Evolutionary conservation across 2,113 vertebrate species (phyloP), one percentile per base, ranked within the genome.

Genomic region (Tychaedon coryphoeus): DNA sequence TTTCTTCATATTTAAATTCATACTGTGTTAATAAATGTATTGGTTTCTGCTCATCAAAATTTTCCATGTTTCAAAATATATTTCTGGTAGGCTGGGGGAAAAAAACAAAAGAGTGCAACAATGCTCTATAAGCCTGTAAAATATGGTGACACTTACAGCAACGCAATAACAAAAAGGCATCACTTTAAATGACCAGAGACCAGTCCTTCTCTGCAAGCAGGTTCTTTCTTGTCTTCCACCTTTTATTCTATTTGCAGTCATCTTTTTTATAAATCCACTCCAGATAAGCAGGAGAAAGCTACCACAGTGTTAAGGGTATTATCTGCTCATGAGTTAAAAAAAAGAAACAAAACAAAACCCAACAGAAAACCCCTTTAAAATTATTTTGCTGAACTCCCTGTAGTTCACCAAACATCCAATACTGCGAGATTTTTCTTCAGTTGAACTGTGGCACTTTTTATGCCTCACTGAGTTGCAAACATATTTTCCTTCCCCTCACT

Each of bases 271-370:
- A 70, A 34, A 38, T 38, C 12, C 11, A 12, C n/a, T 36, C 12
- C 24, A 45, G 22, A 53, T 53, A 10, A 80, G 48, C 8, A 92
- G 36, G 31, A 88, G 28, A 89, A 91, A 81, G n/a, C 14, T 92
- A 58, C 3, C 45, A 43, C n/a, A 80, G 12, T 12, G 10, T 69
- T 76, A 86, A 74, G 7, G 14, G 6, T 69, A 48, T 72, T 65
- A 54, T n/a, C 29, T 73, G 51, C 24, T 62, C 4, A 22, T 31
- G 12, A 69, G 15, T 51, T 1, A 13, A 51, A 34, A 11, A 33
- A 13, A 13, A 10, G 3, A 43, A 9, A 0, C 18, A 42, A 8
- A 24, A 5, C 7, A n/a, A 77, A 75, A 29, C 3, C 4, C 8
- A 53, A 25, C 18, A 51, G 12, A 60, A 38, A 65, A 24, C 10